Conservation (phyloP, 2,797 vertebrate genomes). For the Rhinophrynus dorsalis region DNA sequence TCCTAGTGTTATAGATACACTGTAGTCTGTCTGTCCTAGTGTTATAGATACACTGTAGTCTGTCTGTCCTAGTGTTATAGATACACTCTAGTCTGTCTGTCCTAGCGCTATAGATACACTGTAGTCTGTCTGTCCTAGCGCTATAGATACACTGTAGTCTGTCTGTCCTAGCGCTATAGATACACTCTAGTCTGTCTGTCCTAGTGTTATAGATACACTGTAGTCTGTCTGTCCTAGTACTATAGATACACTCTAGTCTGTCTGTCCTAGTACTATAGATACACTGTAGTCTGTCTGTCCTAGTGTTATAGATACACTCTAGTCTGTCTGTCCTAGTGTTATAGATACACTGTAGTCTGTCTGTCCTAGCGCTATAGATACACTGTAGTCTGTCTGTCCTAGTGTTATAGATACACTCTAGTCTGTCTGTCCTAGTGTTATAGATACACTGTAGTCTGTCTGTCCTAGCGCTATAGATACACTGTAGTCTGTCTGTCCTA, state of each 20-base stretch:
- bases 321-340: not conserved
- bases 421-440: not conserved
- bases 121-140: not conserved
- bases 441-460: not conserved
- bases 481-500: no score
- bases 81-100: no score
- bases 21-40: no score
- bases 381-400: not conserved
- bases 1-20: no score
- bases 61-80: not conserved
- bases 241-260: not conserved
- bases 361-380: not conserved
- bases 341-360: no score
- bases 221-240: no score
- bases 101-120: not conserved
- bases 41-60: not conserved
- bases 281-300: no score
- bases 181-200: not conserved
- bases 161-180: not conserved
- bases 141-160: no score
- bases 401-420: no score
- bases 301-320: not conserved
- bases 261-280: no score
- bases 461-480: no score
- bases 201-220: no score